Evolutionary conservation across 2,797 vertebrate genomes (phyloP), one percentile per base, ranked within the genome.

Genomic region (Strix occidentalis): DNA sequence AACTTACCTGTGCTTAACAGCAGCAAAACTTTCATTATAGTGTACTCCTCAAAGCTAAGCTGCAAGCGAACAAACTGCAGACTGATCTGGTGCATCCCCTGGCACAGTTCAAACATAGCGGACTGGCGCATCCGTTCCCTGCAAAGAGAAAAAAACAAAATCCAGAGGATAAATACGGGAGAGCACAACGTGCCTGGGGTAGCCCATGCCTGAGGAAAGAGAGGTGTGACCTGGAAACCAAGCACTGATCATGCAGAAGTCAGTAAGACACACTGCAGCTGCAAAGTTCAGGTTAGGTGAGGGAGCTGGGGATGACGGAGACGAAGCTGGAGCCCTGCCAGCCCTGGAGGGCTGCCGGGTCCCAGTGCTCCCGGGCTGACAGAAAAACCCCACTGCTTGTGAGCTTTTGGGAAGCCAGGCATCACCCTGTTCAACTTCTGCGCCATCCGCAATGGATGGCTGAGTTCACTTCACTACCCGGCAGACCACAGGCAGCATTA

Each of bases 101-200:
- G 98, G 98, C 99, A 99, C 95, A 99, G 98, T 75, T 99, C 99
- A 46, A 99, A 99, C 99, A 99, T 99, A 87, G 99, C 99, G 24
- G 99, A 99, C 98, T 99, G 99, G 93, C 99, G 99, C 99, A 99
- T 99, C 94, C 99, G 99, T 61, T 99, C 99, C 97, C 99, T 99
- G 98, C 37, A 60, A 93, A 74, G 58, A 84, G n/a, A 93, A 58
- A 50, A 39, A 25, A 64, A 94, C 70, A 83, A 68, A 3, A 63
- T 0, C 76, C 78, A 66, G 28, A 37, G 39, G 25, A 13, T 86
- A 8, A 90, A 11, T 3, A 37, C 0, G 4, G 83, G 82, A 91
- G 46, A 80, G 76, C 6, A 6, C 24, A 17, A 19, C 1, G 13
- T 5, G 33, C 48, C 10, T 3, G 3, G 18, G 54, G 68, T 17